phyloP scores from a whole-genome alignment of 2,113 vertebrate genomes.

The Peromyscus californicus region DNA sequence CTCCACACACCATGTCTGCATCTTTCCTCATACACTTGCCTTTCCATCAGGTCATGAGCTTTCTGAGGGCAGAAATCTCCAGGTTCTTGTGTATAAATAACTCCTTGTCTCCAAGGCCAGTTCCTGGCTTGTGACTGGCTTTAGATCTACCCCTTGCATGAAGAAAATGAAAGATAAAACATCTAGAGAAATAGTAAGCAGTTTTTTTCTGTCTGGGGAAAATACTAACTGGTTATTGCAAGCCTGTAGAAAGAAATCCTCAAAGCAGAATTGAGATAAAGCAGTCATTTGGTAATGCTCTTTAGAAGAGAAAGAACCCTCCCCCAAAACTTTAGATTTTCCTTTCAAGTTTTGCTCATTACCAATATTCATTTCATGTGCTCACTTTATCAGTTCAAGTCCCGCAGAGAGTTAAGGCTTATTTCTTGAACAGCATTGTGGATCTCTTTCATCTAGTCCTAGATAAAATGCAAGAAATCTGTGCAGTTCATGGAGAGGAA shows the following conservation, averaged over 20 bases:
- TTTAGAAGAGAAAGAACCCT: slow-evolving; percentile 54
- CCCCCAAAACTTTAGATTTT: slow-evolving; percentile 58
- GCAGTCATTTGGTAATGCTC: slow-evolving; percentile 48
- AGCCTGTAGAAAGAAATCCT: slow-evolving; percentile 47
- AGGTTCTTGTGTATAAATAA: background rate
- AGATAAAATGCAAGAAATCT: slow-evolving; percentile 74
- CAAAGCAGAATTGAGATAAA: slow-evolving; percentile 67
- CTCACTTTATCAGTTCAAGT: slow-evolving; percentile 49
- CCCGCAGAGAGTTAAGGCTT: slow-evolving; percentile 70
- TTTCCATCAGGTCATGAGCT: background rate
- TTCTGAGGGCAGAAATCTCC: background rate
- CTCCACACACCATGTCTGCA: background rate
- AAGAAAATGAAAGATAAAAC: slow-evolving; percentile 8
- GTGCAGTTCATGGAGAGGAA: slow-evolving; percentile 62
- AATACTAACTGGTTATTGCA: background rate
- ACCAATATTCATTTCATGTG: slow-evolving; percentile 65
- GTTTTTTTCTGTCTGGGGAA: background rate
- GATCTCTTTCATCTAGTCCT: slow-evolving; percentile 74
- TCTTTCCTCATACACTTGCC: background rate
- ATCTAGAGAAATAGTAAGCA: background rate
- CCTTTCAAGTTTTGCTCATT: slow-evolving; percentile 75
- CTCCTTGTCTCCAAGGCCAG: background rate
- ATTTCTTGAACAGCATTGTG: slow-evolving; percentile 57
- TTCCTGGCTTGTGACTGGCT: background rate
- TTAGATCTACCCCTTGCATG: background rate